Conservation (phyloP, 2,888 invertebrate species). For the Cephus rjabovi region DNA sequence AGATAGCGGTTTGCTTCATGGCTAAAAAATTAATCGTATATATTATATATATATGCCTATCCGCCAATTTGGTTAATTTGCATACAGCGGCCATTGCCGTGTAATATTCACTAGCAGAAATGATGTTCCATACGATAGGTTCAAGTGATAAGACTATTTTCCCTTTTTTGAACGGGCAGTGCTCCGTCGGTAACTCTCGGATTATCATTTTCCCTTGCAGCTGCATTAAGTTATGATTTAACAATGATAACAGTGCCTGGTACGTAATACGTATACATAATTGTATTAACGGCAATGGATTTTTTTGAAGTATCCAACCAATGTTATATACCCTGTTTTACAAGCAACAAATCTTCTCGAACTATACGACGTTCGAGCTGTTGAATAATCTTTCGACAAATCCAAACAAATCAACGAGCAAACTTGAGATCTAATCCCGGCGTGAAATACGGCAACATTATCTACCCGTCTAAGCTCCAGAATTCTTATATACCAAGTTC, state of each 20-base stretch:
- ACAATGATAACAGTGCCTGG: neutral
- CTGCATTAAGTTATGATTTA: neutral
- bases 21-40: neutral
- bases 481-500: neutral
- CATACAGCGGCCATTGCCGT: neutral
- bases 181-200: neutral
- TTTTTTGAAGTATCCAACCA: neutral
- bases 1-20: conserved; percentile 1
- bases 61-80: neutral
- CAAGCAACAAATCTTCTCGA: conserved; percentile 18
- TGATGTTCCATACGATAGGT: neutral
- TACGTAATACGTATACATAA: neutral
- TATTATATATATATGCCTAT: neutral
- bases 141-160: neutral
- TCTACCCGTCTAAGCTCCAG: neutral
- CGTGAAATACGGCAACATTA: conserved; percentile 23
- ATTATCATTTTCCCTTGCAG: neutral
- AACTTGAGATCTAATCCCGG: conserved; percentile 20
- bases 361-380: conserved; percentile 10
- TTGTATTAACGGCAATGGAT: neutral
- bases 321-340: conserved; percentile 15
- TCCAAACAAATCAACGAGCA: conserved; percentile 23
- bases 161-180: neutral
- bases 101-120: neutral
- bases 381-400: conserved; percentile 17